Evolutionary conservation across 1,140 invertebrate genomes (phyloP).

Genomic region (Drosophila quadrilineata): DNA sequence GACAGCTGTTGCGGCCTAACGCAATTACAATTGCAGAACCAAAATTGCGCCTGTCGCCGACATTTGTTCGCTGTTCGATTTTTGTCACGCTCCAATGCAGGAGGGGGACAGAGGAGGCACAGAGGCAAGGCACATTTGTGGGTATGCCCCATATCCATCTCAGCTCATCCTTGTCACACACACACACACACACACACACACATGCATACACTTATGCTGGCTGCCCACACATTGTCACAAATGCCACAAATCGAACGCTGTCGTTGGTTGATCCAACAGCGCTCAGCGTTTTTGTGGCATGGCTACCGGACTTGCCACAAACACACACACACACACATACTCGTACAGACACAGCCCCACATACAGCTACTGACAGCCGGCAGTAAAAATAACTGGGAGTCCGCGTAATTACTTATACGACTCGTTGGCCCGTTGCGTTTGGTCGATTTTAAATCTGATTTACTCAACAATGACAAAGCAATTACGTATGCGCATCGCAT

Average conservation of each 20-base stretch:
- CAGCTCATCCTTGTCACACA: neutral
- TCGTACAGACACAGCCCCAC: too few species aligned
- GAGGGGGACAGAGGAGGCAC: neutral
- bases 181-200: neutral
- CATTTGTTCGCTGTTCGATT: slow-evolving; percentile 59
- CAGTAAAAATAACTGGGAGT: slow-evolving; percentile 21
- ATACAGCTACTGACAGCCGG: too few species aligned
- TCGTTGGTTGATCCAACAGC: slow-evolving; percentile 11
- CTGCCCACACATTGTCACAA: slow-evolving; percentile 33
- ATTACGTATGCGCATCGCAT: slow-evolving; percentile 1
- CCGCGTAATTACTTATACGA: slow-evolving; percentile 39
- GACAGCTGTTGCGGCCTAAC: slow-evolving; percentile 29
- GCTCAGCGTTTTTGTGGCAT: slow-evolving; percentile 19
- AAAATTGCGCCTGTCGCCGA: slow-evolving; percentile 55
- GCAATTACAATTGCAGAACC: slow-evolving; percentile 57
- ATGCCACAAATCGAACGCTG: slow-evolving; percentile 54
- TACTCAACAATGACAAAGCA: slow-evolving; percentile 1
- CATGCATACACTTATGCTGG: neutral
- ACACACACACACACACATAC: too few species aligned
- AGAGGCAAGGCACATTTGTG: too few species aligned
- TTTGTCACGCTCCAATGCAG: slow-evolving; percentile 45
- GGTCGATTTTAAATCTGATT: slow-evolving; percentile 21
- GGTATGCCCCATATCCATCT: neutral
- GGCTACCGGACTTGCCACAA: too few species aligned
- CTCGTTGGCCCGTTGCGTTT: too few species aligned